Percentiles rank a stretch among this genome's conserved stretches.
Conservation (phyloP, 2,797 vertebrate genomes). For the Lutjanus campechanus region DNA sequence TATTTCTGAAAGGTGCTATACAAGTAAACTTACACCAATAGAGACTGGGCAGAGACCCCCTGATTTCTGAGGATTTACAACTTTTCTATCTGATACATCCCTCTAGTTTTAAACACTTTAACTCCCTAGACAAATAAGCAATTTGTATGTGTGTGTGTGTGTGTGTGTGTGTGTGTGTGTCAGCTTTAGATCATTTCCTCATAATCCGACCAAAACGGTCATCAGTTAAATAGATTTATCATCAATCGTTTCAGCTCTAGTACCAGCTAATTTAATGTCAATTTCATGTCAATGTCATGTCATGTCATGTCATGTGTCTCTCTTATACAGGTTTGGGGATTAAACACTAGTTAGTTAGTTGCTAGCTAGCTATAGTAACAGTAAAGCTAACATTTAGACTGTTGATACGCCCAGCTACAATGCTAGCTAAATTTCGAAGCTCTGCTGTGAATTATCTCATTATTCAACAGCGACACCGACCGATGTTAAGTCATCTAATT, state of each 20-base stretch:
- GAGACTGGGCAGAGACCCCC: no score
- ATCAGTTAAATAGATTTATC: no score
- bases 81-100: no score
- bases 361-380: neutral
- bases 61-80: neutral
- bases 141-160: no score
- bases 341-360: neutral
- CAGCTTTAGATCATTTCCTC: no score
- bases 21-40: no score
- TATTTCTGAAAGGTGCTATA: neutral
- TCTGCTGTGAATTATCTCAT: neutral
- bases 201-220: no score
- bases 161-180: no score
- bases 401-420: neutral
- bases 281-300: neutral
- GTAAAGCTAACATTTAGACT: neutral
- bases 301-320: neutral
- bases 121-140: no score
- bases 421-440: neutral
- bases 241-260: neutral
- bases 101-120: no score
- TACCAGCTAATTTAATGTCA: no score
- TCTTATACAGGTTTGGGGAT: no score
- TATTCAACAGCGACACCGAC: neutral
- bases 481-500: rapidly evolving